Evolutionary conservation across 2,797 vertebrate species (phyloP), one percentile per base, ranked within the genome.

Genomic region (Gymnoscopelus microlampas): DNA sequence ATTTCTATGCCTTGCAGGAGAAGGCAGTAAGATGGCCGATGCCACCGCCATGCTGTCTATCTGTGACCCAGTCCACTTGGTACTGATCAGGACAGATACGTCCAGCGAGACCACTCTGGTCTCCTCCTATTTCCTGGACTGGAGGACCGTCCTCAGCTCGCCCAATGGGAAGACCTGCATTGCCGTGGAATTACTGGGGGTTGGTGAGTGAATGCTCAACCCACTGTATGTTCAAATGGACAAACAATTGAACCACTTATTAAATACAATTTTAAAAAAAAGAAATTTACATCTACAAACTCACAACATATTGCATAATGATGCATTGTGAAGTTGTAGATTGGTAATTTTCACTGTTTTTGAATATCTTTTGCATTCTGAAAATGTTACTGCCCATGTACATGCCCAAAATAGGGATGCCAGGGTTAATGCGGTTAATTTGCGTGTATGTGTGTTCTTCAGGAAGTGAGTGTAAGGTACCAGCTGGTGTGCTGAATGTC

Each of bases 101-200:
- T 95, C 93, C 82, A 93, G 94, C 62, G 96, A 99, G 81, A 98
- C 95, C 0, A 92, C 94, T 0, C 91, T 99, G 60, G 91, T 97
- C 32, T 96, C 98, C 0, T 99, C 98, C 59, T 94, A 96, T 88
- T 97, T 98, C 84, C 91, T 99, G 70, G 98, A 99, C 84, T 99
- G 98, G 97, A 93, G 97, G 68, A 94, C 91, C 2, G 91, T 98
- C 77, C 94, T 99, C 78, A 86, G 94, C 80, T 92, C 94, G 19
- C 94, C 96, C 59, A 95, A 81, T 3, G 94, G 96, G 65, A 82
- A 94, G 84, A 96, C 89, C 26, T 95, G 85, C 63, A 60, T 96
- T 59, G 94, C 96, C 74, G 92, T 96, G 73, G 98, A 99, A 71
- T 93, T 99, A 74, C 93, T 96, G 89, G 98, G 98, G 92, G 97